Evolutionary conservation across 2,888 invertebrate species (phyloP).

Genomic region (Nasonia oneida): DNA sequence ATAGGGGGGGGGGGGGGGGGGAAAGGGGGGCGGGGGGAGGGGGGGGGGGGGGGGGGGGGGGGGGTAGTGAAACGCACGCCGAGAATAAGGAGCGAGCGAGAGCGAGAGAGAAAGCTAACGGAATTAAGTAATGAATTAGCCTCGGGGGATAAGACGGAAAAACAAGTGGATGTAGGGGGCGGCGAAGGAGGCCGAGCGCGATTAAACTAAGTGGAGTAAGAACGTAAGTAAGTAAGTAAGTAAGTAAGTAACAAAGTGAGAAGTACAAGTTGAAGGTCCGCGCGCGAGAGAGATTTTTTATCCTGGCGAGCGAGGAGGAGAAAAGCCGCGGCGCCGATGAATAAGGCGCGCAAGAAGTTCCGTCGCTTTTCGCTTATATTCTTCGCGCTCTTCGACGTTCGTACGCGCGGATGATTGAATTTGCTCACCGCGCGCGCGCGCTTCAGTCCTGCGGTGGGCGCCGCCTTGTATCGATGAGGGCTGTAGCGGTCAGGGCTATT

Average conservation of each 20-base stretch:
- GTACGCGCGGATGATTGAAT: too few species aligned
- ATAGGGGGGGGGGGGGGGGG: slow-evolving; percentile 59
- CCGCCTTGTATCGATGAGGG: not conserved
- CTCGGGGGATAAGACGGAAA: slow-evolving; percentile 77
- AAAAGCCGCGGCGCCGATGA: slow-evolving; percentile 53
- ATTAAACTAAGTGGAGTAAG: slow-evolving; percentile 78
- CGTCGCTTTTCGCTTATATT: not conserved
- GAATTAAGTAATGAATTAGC: slow-evolving; percentile 79
- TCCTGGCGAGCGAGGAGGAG: slow-evolving; percentile 62
- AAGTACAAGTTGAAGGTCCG: slow-evolving; percentile 62
- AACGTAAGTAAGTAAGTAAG: slow-evolving; percentile 70
- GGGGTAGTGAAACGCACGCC: slow-evolving; percentile 59
- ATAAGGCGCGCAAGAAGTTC: not conserved
- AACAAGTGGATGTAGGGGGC: slow-evolving; percentile 75
- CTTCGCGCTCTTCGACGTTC: not conserved
- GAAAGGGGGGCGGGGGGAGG: too few species aligned
- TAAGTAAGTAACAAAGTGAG: slow-evolving; percentile 75
- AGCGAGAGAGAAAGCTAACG: slow-evolving; percentile 65
- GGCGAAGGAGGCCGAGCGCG: slow-evolving; percentile 69
- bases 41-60: slow-evolving; percentile 58
- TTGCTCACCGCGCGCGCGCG: not conserved
- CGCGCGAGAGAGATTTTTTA: slow-evolving; percentile 44
- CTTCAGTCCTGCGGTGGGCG: not conserved
- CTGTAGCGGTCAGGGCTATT: slow-evolving; percentile 36
- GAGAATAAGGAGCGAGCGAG: slow-evolving; percentile 58